phyloP scores from a whole-genome alignment of 2,113 vertebrate genomes.

The Atherinomorus stipes region DNA sequence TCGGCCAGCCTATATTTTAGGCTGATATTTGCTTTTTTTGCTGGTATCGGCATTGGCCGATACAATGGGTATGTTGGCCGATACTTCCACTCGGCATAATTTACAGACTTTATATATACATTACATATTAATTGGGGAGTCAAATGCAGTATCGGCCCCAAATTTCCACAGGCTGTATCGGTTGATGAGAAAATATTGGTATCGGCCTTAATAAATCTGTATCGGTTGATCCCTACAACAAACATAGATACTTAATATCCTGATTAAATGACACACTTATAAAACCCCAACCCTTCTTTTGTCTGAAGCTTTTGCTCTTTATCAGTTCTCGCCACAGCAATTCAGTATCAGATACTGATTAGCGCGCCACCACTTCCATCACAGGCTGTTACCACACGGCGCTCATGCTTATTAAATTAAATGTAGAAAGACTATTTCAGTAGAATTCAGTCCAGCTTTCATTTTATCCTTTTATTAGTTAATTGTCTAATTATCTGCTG shows the following conservation, averaged over 20 bases:
- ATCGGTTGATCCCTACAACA: too few species aligned
- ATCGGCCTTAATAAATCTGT: too few species aligned
- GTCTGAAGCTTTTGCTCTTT: not conserved
- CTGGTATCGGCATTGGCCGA: too few species aligned
- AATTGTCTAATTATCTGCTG: conserved; percentile 17
- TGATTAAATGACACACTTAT: not conserved
- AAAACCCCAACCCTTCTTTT: not conserved
- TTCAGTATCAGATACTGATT: conserved; percentile 3
- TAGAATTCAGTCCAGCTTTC: not conserved
- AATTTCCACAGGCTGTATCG: too few species aligned
- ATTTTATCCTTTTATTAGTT: conserved; percentile 6
- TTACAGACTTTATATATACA: too few species aligned
- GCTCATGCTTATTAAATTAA: conserved; percentile 14
- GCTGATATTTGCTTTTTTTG: too few species aligned
- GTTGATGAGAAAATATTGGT: too few species aligned
- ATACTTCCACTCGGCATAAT: too few species aligned
- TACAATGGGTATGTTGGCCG: too few species aligned
- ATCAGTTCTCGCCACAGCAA: not conserved
- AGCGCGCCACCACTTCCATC: conserved; percentile 6
- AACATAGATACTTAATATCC: not conserved
- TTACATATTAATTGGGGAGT: too few species aligned
- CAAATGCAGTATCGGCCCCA: too few species aligned
- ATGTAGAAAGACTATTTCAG: not conserved
- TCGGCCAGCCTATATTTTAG: too few species aligned
- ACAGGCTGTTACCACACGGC: not conserved